Base-by-base conservation (phyloP, 2,113 vertebrate species). In the Callipepla squamata region DNA sequence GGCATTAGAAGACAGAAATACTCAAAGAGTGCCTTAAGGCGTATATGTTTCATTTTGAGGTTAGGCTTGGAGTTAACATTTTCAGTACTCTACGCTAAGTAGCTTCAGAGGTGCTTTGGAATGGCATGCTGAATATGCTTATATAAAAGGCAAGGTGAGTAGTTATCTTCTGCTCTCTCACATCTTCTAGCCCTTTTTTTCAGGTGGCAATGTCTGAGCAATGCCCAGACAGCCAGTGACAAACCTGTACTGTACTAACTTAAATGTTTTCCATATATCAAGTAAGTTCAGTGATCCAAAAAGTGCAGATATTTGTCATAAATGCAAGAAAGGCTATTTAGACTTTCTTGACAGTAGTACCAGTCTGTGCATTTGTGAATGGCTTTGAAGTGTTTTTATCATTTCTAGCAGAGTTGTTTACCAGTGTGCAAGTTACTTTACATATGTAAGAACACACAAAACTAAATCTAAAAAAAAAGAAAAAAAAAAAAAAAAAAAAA, bases 351-450 rank as follows among this genome's bases (percentile, higher is more conserved):
- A 66, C 85, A n/a, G 51, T 61, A 76, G 44, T 25, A 84, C 19
- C 1, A 1, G 9, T 25, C 18, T 72, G 11, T 68, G 38, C 51
- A 50, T 87, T 87, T 85, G 11, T 69, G 45, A 79, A 84, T 23
- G 36, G 14, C 74, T 78, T 81, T 90, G 90, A 90, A 93, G 40
- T 61, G 76, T 53, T 82, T 94, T n/a, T 69, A 58, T 73, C 0
- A 76, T 80, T 94, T 90, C 83, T 58, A 73, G 23, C 58, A 68
- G 18, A 81, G 23, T 50, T 10, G 38, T 87, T 95, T 94, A 87
- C 36, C 32, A 77, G 23, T 34, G n/a, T 47, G 74, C 42, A 70
- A 50, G 28, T 80, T 80, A 55, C 12, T 78, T 83, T 85, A 62
- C 21, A 14, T 50, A 48, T 34, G 50, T 20, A 92, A 80, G 84